A percentile compares a stretch with the other conserved stretches of the same genome.
Conservation (phyloP, 2,113 vertebrate species). For the Corydoras maculifer region DNA sequence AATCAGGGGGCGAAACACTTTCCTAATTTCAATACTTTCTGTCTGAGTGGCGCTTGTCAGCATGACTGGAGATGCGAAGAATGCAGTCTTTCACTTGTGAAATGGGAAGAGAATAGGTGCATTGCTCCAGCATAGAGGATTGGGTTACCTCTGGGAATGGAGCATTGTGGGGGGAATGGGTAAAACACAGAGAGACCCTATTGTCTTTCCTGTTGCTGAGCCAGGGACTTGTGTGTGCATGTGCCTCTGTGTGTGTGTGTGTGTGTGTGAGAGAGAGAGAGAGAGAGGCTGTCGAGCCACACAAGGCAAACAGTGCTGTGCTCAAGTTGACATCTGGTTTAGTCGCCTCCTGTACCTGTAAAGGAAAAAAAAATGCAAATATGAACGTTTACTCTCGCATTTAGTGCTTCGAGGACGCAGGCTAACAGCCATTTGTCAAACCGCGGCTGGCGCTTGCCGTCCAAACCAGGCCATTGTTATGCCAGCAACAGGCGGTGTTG, state of each 20-base stretch:
- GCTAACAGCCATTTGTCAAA: constrained; percentile 71
- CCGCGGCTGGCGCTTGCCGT: constrained; percentile 60
- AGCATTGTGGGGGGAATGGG: constrained; percentile 44
- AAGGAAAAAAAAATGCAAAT: constrained; percentile 70
- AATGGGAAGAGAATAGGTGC: constrained; percentile 82
- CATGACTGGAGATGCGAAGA: constrained; percentile 46
- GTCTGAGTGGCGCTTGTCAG: constrained; percentile 36
- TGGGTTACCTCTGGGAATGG: constrained; percentile 50
- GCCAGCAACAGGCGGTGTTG: constrained; percentile 74
- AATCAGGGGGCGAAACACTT: constrained; percentile 19
- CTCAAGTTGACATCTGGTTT: constrained; percentile 80
- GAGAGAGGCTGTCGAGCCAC: constrained; percentile 55
- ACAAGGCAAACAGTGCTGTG: constrained; percentile 64
- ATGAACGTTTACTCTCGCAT: constrained; percentile 56
- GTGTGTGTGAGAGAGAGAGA: constrained; percentile 43
- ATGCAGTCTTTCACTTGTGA: constrained; percentile 73
- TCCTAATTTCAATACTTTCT: constrained; percentile 34
- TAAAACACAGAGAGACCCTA: constrained; percentile 60
- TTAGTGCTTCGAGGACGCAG: constrained; percentile 53
- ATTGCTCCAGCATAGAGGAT: constrained; percentile 74
- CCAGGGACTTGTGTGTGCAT: constrained; percentile 54
- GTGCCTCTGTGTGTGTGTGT: constrained; percentile 56
- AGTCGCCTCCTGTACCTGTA: constrained; percentile 75
- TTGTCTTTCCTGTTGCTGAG: constrained; percentile 69
- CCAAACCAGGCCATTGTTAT: constrained; percentile 71